Evolutionary conservation across 2,888 invertebrate species (phyloP).

Genomic region (Caenorhabditis sinica): DNA sequence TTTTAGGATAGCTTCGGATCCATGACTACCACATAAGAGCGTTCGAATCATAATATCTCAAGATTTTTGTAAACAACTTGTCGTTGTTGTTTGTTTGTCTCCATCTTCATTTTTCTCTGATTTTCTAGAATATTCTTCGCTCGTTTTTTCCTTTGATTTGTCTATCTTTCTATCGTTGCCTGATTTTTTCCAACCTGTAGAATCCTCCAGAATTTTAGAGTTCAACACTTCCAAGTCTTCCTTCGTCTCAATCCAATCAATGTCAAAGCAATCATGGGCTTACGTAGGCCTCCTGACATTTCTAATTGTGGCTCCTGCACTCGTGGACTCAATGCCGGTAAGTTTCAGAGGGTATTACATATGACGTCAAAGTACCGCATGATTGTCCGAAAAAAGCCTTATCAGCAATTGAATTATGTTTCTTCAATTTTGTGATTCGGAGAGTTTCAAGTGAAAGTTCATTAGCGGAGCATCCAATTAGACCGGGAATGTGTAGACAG

Average conservation of each 20-base stretch:
- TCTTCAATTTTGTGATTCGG: background rate
- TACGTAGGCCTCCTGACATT: slow-evolving; percentile 46
- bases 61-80: no score
- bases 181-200: background rate
- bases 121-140: background rate
- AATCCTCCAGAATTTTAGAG: background rate
- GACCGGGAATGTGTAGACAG: background rate
- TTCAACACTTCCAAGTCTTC: background rate
- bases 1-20: background rate
- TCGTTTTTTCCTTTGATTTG: background rate
- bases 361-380: slow-evolving; percentile 30
- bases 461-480: background rate
- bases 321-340: slow-evolving; percentile 32
- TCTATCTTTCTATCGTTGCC: background rate
- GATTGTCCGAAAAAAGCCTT: background rate
- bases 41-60: background rate
- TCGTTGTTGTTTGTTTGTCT: background rate
- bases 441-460: background rate
- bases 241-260: background rate
- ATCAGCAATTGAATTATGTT: slow-evolving; percentile 6
- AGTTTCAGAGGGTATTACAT: slow-evolving; percentile 24
- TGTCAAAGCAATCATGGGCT: slow-evolving; percentile 43
- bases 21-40: background rate
- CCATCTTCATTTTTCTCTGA: background rate
- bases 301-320: background rate